phyloP scores from a whole-genome alignment of 2,797 vertebrate species.

The Alca torda region DNA sequence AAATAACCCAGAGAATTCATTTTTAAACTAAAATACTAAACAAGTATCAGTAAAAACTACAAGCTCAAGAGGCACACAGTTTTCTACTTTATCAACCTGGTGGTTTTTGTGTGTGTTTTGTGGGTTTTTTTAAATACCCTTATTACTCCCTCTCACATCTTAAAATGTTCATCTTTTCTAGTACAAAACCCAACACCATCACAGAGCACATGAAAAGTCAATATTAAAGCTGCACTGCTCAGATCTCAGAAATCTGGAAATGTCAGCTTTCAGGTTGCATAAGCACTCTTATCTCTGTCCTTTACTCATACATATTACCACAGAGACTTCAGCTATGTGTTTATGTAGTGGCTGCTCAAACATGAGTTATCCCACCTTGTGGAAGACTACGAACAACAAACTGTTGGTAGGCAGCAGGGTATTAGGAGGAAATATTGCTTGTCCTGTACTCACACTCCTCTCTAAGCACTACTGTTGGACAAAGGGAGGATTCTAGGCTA shows the following conservation, averaged over 20 bases:
- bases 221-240: not conserved
- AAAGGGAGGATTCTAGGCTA: not conserved
- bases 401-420: not conserved
- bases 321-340: not conserved
- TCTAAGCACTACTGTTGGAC: not conserved
- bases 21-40: not conserved
- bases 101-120: not conserved
- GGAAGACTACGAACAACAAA: not conserved
- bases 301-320: not conserved
- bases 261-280: not conserved
- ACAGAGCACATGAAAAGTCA: not conserved
- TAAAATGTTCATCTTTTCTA: not conserved
- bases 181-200: not conserved
- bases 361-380: not conserved
- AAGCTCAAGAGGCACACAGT: not conserved
- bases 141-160: not conserved
- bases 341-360: not conserved
- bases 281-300: not conserved
- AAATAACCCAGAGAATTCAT: not conserved
- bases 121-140: not conserved
- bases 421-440: not conserved
- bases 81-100: not conserved
- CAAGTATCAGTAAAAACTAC: not conserved
- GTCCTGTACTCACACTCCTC: not conserved
- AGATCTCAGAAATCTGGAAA: not conserved